Evolutionary conservation across 2,797 vertebrate species (phyloP).

Genomic region (Ceyx erithaca): DNA sequence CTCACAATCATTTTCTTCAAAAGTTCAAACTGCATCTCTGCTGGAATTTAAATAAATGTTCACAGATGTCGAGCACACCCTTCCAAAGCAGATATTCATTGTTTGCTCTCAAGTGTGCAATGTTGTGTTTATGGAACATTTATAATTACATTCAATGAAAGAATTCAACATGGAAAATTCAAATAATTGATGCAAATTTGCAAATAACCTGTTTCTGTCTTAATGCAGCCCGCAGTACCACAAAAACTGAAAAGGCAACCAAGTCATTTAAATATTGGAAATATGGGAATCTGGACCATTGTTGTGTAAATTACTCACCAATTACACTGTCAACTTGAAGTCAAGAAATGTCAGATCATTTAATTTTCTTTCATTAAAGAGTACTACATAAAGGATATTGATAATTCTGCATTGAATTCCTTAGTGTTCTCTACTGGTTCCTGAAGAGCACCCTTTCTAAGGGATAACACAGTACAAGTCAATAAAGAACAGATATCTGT

Average conservation of each 20-base stretch:
- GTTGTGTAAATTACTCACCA: not conserved
- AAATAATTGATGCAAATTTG: not conserved
- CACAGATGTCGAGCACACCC: not conserved
- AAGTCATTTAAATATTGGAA: not conserved
- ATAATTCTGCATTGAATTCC: not conserved
- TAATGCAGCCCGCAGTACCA: not conserved
- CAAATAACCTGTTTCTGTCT: not conserved
- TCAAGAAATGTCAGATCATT: not conserved
- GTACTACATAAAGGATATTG: not conserved
- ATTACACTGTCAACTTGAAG: not conserved
- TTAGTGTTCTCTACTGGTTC: not conserved
- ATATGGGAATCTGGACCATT: not conserved
- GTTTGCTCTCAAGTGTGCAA: not conserved
- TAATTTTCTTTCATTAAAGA: not conserved
- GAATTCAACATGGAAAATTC: not conserved
- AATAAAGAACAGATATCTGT: not conserved
- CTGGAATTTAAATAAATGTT: not conserved
- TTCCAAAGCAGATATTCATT: constrained; percentile 12
- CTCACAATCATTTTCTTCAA: not conserved
- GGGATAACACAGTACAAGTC: not conserved
- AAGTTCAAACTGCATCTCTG: not conserved
- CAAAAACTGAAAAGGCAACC: not conserved
- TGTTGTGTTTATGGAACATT: not conserved
- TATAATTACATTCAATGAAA: not conserved
- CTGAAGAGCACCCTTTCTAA: not conserved